These are phyloP conservation scores for Egretta garzetta DNA, from an alignment of 2,113 vertebrate species.

Conservation along the genomic window DNA sequence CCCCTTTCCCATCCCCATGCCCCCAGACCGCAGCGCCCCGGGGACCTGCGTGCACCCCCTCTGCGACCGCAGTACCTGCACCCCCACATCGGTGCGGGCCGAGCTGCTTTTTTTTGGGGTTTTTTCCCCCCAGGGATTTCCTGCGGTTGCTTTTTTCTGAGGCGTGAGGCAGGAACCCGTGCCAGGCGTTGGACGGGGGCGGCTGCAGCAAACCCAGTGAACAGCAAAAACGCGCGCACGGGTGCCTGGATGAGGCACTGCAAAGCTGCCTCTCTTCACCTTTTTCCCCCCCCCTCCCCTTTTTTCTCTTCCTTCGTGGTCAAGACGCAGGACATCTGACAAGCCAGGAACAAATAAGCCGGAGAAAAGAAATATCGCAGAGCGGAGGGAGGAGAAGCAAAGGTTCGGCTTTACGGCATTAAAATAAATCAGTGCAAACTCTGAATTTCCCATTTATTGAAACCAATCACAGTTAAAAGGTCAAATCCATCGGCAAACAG, in stretches of 20 bases:
- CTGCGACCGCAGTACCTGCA: background rate
- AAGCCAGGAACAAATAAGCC: background rate
- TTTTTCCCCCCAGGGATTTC: background rate
- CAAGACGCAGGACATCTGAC: background rate
- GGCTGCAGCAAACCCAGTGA: background rate
- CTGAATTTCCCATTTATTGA: slow-evolving; percentile 71
- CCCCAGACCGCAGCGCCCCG: background rate
- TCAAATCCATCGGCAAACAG: slow-evolving; percentile 59
- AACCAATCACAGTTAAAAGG: slow-evolving; percentile 71
- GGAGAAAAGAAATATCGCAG: background rate
- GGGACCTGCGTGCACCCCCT: background rate
- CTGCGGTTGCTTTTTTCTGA: background rate
- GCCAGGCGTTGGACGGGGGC: background rate
- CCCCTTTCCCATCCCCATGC: background rate
- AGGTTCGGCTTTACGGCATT: fast-evolving
- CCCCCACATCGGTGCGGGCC: background rate
- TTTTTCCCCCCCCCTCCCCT: too few relatives aligned
- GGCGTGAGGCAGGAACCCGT: background rate
- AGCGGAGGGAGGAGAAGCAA: background rate
- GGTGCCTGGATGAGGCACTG: background rate
- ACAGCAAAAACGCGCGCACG: background rate
- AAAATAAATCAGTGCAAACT: background rate
- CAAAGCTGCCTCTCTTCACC: background rate
- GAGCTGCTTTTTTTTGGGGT: background rate
- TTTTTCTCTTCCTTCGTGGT: background rate